phyloP scores from a whole-genome alignment of 2,113 vertebrate species.

The Salvator merianae region DNA sequence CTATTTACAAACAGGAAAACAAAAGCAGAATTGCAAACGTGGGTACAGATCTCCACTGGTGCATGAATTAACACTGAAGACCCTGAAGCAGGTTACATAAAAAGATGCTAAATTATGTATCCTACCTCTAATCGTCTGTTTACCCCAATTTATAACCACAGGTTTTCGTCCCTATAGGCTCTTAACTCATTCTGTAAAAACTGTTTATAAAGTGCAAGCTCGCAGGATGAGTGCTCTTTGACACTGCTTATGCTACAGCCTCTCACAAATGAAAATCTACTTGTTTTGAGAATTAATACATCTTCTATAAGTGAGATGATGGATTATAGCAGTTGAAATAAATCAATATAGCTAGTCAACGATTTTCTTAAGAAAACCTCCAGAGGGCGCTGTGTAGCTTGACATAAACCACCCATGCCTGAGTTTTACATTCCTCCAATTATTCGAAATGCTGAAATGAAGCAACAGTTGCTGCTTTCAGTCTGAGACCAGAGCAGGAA shows the following conservation, averaged over 20 bases:
- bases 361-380: neutral
- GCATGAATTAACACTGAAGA: neutral
- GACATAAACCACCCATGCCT: neutral
- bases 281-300: too few relatives aligned
- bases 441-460: slow-evolving; percentile 19
- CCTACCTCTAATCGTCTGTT: too few relatives aligned
- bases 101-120: neutral
- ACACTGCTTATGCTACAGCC: too few relatives aligned
- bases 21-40: neutral
- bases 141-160: too few relatives aligned
- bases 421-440: slow-evolving; percentile 18
- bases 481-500: slow-evolving; percentile 14
- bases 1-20: neutral
- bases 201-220: too few relatives aligned
- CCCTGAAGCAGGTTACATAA: neutral
- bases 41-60: too few relatives aligned
- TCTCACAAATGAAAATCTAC: too few relatives aligned
- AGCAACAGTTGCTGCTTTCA: slow-evolving; percentile 63
- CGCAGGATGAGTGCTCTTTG: too few relatives aligned
- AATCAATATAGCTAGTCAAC: neutral
- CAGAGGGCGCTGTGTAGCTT: neutral
- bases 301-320: too few relatives aligned
- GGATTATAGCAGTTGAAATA: neutral
- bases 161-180: too few relatives aligned
- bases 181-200: too few relatives aligned